Conservation (phyloP, 2,113 vertebrate species). For the Corythornis cristatus region DNA sequence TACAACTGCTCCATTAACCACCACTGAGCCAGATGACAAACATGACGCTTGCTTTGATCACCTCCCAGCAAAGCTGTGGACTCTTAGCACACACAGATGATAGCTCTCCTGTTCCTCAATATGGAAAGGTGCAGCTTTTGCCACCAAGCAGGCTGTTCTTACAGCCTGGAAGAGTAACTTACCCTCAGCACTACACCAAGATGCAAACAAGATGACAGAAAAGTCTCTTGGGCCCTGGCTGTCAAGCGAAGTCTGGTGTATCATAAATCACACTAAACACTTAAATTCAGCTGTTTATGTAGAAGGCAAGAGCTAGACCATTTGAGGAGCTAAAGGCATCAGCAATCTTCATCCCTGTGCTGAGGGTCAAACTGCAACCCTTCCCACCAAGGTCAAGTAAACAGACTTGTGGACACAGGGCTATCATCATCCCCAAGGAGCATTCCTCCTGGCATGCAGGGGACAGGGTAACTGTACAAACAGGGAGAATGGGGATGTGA, state of each 20-base stretch:
- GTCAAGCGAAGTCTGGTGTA: not conserved
- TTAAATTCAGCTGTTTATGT: not conserved
- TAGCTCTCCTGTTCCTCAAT: not conserved
- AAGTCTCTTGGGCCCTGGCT: not conserved
- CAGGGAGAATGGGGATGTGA: not conserved
- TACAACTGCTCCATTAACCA: fast-evolving
- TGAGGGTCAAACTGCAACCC: not conserved
- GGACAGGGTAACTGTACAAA: not conserved
- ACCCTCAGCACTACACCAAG: not conserved
- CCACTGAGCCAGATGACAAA: fast-evolving
- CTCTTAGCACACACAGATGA: fast-evolving
- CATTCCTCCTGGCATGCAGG: fast-evolving
- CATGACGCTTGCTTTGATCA: fast-evolving
- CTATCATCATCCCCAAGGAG: not conserved
- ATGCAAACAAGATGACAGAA: not conserved
- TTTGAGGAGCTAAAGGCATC: not conserved
- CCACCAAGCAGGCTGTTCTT: fast-evolving
- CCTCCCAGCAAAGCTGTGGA: not conserved
- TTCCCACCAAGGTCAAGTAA: not conserved
- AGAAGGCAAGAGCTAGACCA: not conserved
- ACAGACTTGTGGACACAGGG: not conserved
- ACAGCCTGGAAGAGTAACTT: not conserved
- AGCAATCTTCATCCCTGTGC: not conserved
- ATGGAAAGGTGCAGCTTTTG: fast-evolving
- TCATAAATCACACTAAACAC: not conserved